phyloP scores from a whole-genome alignment of 2,113 vertebrate genomes.

The Columba janthina region DNA sequence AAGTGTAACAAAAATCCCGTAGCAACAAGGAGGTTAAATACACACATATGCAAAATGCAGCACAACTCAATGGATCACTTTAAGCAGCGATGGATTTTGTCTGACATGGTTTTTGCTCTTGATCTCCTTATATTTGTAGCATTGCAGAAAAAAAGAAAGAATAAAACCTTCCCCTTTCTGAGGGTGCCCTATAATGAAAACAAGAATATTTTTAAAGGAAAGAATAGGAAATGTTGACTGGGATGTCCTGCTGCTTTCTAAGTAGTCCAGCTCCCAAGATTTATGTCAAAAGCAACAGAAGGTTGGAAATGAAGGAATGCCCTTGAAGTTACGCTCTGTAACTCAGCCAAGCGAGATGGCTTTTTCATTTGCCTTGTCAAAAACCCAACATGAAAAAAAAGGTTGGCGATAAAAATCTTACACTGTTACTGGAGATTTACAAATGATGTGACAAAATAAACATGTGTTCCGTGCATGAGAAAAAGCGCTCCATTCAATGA shows the following conservation, averaged over 20 bases:
- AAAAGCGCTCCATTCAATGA: not conserved
- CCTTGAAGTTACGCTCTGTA: constrained; percentile 49
- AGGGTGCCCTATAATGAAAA: constrained; percentile 55
- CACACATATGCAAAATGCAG: constrained; percentile 23
- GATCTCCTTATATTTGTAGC: constrained; percentile 19
- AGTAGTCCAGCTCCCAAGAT: constrained; percentile 61
- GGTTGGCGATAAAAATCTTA: constrained; percentile 38
- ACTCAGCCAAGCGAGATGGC: not conserved
- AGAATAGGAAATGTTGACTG: constrained; percentile 64
- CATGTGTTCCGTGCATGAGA: not conserved
- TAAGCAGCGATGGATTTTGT: not conserved
- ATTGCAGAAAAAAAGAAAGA: constrained; percentile 22
- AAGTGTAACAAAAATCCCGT: constrained; percentile 33
- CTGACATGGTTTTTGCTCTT: constrained; percentile 20
- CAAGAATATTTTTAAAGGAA: constrained; percentile 68
- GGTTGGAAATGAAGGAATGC: constrained; percentile 53
- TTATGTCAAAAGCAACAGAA: constrained; percentile 66
- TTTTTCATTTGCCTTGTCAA: constrained; percentile 52
- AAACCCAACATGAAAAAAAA: constrained; percentile 43
- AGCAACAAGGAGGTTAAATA: constrained; percentile 60
- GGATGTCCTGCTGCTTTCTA: constrained; percentile 64
- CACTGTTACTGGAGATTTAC: constrained; percentile 21
- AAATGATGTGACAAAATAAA: constrained; percentile 47
- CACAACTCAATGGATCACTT: constrained; percentile 22
- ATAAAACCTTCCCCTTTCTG: constrained; percentile 47